Evolutionary conservation across 2,797 vertebrate species (phyloP).

Genomic region (Semotilus atromaculatus): DNA sequence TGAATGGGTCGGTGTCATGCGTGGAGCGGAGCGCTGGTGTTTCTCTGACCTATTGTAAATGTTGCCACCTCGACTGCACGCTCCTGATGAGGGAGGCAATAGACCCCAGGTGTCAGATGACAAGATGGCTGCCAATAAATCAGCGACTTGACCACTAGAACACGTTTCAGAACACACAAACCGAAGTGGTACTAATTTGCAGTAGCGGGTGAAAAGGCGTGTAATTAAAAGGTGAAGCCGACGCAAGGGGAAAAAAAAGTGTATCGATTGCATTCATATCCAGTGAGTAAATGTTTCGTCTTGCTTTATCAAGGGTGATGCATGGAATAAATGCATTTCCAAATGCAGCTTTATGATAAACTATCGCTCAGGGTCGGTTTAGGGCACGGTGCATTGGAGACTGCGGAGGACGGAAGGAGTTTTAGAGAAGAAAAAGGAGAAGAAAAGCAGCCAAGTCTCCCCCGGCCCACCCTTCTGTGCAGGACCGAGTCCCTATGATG

Average conservation of each 20-base stretch:
- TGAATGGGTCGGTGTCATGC: constrained; percentile 81
- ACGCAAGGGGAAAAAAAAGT: background rate
- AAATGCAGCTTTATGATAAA: background rate
- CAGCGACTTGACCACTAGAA: constrained; percentile 72
- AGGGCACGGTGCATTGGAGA: background rate
- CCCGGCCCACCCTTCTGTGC: constrained; percentile 65
- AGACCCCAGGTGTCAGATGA: constrained; percentile 75
- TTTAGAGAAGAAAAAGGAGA: constrained; percentile 62
- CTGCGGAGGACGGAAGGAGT: constrained; percentile 6
- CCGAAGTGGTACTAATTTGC: constrained; percentile 76
- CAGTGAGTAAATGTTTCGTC: constrained; percentile 22
- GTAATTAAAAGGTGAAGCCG: constrained; percentile 56
- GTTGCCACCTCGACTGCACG: constrained; percentile 78
- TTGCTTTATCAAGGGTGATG: background rate
- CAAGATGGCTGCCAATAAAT: constrained; percentile 80
- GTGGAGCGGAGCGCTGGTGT: constrained; percentile 70
- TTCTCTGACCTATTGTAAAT: constrained; percentile 86
- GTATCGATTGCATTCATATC: background rate
- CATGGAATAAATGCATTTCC: background rate
- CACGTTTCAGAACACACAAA: constrained; percentile 78
- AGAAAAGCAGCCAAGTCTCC: constrained; percentile 73
- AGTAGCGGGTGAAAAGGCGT: constrained; percentile 65
- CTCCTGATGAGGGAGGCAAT: constrained; percentile 77
- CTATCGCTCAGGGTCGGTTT: background rate
- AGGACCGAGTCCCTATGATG: constrained; percentile 81